Base-by-base conservation (phyloP, 2,113 vertebrate species). In the Pseudorhombus dupliciocellatus region DNA sequence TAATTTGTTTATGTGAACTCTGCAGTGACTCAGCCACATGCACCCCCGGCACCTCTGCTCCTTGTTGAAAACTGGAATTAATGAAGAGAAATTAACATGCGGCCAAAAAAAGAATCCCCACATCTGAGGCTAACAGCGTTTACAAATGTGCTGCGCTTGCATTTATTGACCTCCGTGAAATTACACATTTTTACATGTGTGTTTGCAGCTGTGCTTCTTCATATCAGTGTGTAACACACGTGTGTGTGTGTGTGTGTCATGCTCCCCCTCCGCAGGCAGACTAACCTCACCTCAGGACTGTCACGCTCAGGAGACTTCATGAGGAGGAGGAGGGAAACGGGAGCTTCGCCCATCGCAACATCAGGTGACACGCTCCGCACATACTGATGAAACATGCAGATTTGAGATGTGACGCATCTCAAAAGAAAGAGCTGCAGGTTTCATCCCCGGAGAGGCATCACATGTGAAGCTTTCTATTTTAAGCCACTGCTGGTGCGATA, bases 1-100 rank as follows among this genome's bases (percentile, higher is more conserved):
- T 91, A 76, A 91, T 93, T 89, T 92, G 91, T 92, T 89, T 87
- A 83, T 71, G 77, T 90, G 86, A 79, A 80, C 87, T 67, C 70
- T 70, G 85, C 78, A 70, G 63, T 87, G 84, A 86, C 80, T 91
- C 78, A 76, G 82, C 69, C 61, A 31, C 86, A 61, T 53, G 51
- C 59, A 67, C 18, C 18, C 74, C 61, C 21, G 24, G 53, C 77
- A 11, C 60, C 61, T 31, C 58, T 44, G 44, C 52, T 67, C 44
- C 63, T 76, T 54, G 56, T 46, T 75, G 67, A 75, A 81, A 70
- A 74, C 28, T 9, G 14, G 26, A 53, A 61, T 71, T 70, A 70
- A 84, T 77, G 50, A 74, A 61, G 68, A 80, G 78, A 87, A 80
- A 87, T 73, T 40, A 74, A 65, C 40, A 60, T 31, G 14, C 15